Conservation (phyloP, 2,888 invertebrate species). For the Nephrocerus scutellatus region DNA sequence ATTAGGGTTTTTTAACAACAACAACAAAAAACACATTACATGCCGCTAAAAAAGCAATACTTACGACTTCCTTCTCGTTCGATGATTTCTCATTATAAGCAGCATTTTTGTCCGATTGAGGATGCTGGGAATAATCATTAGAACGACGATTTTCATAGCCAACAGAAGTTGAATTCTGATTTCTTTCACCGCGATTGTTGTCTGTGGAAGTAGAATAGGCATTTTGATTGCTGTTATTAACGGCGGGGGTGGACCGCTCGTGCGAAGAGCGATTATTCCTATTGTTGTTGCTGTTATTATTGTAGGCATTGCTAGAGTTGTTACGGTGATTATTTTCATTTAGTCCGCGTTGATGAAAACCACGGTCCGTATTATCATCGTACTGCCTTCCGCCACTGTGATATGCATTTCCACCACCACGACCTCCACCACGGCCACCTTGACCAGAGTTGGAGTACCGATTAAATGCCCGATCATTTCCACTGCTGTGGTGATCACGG, state of each 20-base stretch:
- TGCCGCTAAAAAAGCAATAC: background rate
- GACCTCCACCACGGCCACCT: slow-evolving; percentile 16
- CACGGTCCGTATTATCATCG: background rate
- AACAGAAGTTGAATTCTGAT: slow-evolving; percentile 10
- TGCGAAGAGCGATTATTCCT: slow-evolving; percentile 12
- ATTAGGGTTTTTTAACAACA: background rate
- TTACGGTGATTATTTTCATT: slow-evolving; percentile 11
- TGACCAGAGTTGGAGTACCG: slow-evolving; percentile 1
- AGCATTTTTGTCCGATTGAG: slow-evolving; percentile 13
- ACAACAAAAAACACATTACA: no score
- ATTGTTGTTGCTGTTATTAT: slow-evolving; percentile 8
- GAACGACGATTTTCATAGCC: slow-evolving; percentile 19
- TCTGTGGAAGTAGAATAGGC: slow-evolving; percentile 3
- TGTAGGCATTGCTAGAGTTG: slow-evolving; percentile 5
- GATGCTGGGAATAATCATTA: slow-evolving; percentile 10
- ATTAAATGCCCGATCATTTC: background rate
- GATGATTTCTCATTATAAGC: slow-evolving; percentile 14
- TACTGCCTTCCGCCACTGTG: slow-evolving; percentile 16
- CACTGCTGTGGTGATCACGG: slow-evolving; percentile 1
- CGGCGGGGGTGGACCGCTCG: background rate
- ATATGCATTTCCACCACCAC: slow-evolving; percentile 18
- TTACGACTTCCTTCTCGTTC: slow-evolving; percentile 16
- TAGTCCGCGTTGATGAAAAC: background rate
- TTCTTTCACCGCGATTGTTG: slow-evolving; percentile 11
- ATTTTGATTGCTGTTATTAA: slow-evolving; percentile 1